Evolutionary conservation across 1,140 invertebrate genomes (phyloP).

Genomic region (Globodera rostochiensis): DNA sequence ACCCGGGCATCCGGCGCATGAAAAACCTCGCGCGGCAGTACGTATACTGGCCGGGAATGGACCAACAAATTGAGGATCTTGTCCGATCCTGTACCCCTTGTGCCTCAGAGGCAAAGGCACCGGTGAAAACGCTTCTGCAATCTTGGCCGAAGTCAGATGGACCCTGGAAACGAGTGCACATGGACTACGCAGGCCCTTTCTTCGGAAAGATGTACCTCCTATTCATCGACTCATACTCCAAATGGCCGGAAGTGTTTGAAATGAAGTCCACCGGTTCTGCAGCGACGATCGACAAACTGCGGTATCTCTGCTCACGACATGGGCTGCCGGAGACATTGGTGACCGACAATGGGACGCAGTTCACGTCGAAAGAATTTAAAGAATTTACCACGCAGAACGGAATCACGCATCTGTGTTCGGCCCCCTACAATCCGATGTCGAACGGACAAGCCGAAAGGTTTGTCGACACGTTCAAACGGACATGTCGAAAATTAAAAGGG

Average conservation of each 20-base stretch:
- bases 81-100: neutral
- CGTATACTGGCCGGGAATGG: slow-evolving; percentile 19
- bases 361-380: too few relatives aligned
- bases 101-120: slow-evolving; percentile 2
- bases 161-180: slow-evolving; percentile 53
- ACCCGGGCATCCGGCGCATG: slow-evolving; percentile 18
- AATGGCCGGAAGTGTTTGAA: neutral
- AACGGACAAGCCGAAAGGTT: slow-evolving; percentile 59
- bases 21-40: neutral
- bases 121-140: neutral
- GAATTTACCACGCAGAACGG: too few relatives aligned
- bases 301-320: neutral
- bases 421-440: slow-evolving; percentile 6
- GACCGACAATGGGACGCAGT: too few relatives aligned
- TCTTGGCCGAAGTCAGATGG: neutral
- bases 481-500: too few relatives aligned
- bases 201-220: slow-evolving; percentile 69
- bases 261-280: slow-evolving; percentile 9
- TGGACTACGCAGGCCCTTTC: slow-evolving; percentile 66
- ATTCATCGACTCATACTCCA: slow-evolving; percentile 24
- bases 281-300: slow-evolving; percentile 24
- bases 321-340: too few relatives aligned
- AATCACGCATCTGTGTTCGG: too few relatives aligned
- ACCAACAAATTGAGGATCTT: slow-evolving; percentile 5
- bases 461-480: too few relatives aligned